These are phyloP conservation scores for Paracentrotus lividus DNA, from an alignment of 53 echinoderm and acorn worm species.

Conservation along the genomic window DNA sequence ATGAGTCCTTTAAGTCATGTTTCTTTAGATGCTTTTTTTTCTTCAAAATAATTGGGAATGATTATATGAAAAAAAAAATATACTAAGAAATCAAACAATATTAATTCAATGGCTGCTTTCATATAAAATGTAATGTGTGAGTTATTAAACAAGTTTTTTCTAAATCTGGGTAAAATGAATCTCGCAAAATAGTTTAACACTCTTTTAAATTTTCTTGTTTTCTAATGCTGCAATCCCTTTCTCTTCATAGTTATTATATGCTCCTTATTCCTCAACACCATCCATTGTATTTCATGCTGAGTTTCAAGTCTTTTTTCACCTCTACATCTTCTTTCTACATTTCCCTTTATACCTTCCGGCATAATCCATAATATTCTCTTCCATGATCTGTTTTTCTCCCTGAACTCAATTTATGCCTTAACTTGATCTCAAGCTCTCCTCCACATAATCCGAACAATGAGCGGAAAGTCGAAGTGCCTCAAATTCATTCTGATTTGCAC, in stretches of 20 bases:
- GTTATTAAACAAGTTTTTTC: too few species aligned
- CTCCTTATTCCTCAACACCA: not conserved
- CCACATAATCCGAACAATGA: not conserved
- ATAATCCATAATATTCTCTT: conserved; percentile 41
- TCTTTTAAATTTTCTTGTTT: not conserved
- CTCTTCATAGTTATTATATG: not conserved
- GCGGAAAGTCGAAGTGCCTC: not conserved
- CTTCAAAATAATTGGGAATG: too few species aligned
- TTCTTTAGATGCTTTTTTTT: not conserved
- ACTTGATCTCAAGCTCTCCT: conserved; percentile 4
- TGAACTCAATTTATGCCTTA: conserved; percentile 31
- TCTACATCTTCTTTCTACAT: not conserved
- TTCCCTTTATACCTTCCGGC: conserved; percentile 14
- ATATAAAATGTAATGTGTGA: too few species aligned
- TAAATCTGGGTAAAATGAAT: too few species aligned
- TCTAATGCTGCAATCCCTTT: not conserved
- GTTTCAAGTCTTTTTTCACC: not conserved
- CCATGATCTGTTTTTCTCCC: conserved; percentile 22
- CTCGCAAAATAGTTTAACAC: too few species aligned
- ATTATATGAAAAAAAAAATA: not conserved
- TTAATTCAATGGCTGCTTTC: not conserved
- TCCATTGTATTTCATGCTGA: not conserved
- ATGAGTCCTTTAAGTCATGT: too few species aligned
- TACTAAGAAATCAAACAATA: not conserved
- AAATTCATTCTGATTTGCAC: not conserved